Conservation (phyloP, 2,113 vertebrate genomes). For the Amblyornis subalaris region DNA sequence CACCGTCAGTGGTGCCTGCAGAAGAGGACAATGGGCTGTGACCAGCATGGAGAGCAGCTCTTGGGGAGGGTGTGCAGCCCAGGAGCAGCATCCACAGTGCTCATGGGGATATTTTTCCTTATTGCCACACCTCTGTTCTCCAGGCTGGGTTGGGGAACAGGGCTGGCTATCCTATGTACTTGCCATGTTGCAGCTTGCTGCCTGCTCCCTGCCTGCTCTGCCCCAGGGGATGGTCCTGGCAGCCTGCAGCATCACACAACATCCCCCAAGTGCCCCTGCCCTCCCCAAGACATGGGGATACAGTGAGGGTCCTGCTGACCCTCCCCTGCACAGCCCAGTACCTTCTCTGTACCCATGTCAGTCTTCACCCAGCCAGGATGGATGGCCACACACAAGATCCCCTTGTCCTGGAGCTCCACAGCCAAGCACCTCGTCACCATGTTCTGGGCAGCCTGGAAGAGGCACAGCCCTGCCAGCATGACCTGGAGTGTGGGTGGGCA, state of each 20-base stretch:
- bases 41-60: not conserved
- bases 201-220: not conserved
- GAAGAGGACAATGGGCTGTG: not conserved
- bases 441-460: slow-evolving; percentile 64
- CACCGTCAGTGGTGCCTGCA: slow-evolving; percentile 37
- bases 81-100: not conserved
- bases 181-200: not conserved
- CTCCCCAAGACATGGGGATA: not conserved
- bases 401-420: slow-evolving; percentile 20
- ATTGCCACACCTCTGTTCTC: not conserved
- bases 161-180: not conserved
- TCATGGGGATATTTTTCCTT: not conserved
- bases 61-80: not conserved
- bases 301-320: not conserved
- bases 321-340: not conserved
- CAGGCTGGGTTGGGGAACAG: too few species aligned
- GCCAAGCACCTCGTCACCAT: slow-evolving; percentile 55
- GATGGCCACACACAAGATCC: slow-evolving; percentile 47
- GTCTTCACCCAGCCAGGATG: slow-evolving; percentile 72
- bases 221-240: not conserved
- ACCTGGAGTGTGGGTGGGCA: rapidly evolving
- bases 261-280: not conserved
- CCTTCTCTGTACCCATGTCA: slow-evolving; percentile 54
- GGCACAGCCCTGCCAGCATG: not conserved
- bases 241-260: not conserved